Conservation (phyloP, 2,113 vertebrate species). For the Semnornis frantzii region DNA sequence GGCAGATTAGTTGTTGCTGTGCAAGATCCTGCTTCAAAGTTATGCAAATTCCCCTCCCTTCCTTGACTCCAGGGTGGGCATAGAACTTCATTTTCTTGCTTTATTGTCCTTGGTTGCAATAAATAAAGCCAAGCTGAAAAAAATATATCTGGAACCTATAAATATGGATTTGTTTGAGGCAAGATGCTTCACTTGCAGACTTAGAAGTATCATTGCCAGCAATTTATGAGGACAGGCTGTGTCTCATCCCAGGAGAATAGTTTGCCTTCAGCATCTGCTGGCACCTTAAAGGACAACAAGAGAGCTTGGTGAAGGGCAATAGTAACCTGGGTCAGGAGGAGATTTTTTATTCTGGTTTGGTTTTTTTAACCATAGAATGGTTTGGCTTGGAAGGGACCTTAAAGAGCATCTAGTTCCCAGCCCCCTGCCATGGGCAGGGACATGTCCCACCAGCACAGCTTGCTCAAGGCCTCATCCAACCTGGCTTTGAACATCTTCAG, state of each 20-base stretch:
- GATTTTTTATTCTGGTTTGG: too few species aligned
- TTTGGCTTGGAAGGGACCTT: too few species aligned
- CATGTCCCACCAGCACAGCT: too few species aligned
- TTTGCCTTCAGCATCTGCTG: constrained; percentile 8
- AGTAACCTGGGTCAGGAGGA: not conserved
- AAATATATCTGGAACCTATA: constrained; percentile 44
- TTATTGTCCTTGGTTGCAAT: constrained; percentile 62
- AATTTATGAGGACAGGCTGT: constrained; percentile 42
- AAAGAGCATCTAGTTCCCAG: too few species aligned
- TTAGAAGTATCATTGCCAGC: constrained; percentile 29
- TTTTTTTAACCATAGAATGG: not conserved
- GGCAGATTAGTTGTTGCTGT: constrained; percentile 43
- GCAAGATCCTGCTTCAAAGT: constrained; percentile 47
- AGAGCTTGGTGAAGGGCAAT: not conserved
- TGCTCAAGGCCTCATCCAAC: too few species aligned
- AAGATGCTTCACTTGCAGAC: constrained; percentile 44
- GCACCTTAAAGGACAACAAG: not conserved
- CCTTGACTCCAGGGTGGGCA: not conserved
- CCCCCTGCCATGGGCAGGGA: too few species aligned
- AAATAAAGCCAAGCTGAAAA: constrained; percentile 60
- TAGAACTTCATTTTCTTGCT: constrained; percentile 49
- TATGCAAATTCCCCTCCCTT: constrained; percentile 57
- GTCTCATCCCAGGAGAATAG: constrained; percentile 19
- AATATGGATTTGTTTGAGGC: constrained; percentile 64
- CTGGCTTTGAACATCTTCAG: too few species aligned